These are phyloP conservation scores for Cosmia trapezina DNA, from an alignment of 2,888 invertebrate genomes.

Conservation along the genomic window DNA sequence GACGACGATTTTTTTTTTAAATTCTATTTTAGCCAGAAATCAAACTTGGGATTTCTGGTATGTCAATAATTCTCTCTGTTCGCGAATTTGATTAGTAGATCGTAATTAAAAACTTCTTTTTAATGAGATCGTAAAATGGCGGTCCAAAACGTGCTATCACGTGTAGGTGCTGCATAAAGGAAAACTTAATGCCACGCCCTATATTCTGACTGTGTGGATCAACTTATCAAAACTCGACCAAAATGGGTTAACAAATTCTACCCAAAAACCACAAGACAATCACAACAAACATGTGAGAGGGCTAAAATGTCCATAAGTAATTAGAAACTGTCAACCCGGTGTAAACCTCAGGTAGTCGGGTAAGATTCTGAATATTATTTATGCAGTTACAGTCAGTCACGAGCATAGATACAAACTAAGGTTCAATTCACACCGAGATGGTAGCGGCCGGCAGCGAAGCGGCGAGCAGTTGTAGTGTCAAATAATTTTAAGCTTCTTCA, in stretches of 20 bases:
- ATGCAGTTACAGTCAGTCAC: constrained; percentile 18
- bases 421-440: too few species aligned
- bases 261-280: constrained; percentile 41
- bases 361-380: constrained; percentile 24
- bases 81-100: not conserved
- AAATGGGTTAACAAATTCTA: constrained; percentile 31
- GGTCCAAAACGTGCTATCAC: not conserved
- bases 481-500: too few species aligned
- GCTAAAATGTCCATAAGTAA: constrained; percentile 42
- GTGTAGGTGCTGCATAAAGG: not conserved
- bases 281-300: constrained; percentile 31
- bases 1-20: too few species aligned
- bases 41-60: too few species aligned
- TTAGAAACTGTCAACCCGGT: constrained; percentile 47
- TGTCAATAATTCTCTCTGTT: too few species aligned
- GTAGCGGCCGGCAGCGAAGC: too few species aligned
- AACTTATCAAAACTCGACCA: constrained; percentile 7
- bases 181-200: not conserved
- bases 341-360: constrained; percentile 16
- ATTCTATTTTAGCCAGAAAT: not conserved
- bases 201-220: not conserved
- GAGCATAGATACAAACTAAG: not conserved
- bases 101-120: too few species aligned
- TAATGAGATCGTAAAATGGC: not conserved
- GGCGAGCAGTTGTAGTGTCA: too few species aligned